Conservation (phyloP, 2,113 vertebrate species). For the Laticauda colubrina region DNA sequence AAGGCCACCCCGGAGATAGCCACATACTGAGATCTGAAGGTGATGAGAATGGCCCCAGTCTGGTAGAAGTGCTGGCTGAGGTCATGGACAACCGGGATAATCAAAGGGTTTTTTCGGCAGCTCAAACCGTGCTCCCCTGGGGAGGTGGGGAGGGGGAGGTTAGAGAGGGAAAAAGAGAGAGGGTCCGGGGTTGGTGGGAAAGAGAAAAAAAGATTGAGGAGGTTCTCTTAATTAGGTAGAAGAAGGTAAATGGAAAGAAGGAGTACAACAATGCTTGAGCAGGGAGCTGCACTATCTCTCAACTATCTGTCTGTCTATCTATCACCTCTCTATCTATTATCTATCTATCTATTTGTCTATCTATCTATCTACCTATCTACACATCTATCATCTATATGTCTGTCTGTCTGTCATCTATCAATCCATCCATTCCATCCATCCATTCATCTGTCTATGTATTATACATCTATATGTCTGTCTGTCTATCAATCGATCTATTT, state of each 20-base stretch:
- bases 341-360: too few relatives aligned
- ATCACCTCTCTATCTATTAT: too few relatives aligned
- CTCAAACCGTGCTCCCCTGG: constrained; percentile 93
- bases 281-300: neutral
- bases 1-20: constrained; percentile 96
- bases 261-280: neutral
- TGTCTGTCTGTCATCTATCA: too few relatives aligned
- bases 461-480: too few relatives aligned
- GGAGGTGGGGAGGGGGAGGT: constrained; percentile 59
- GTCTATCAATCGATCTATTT: too few relatives aligned
- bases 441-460: too few relatives aligned
- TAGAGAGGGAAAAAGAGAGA: constrained; percentile 26
- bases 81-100: constrained; percentile 97
- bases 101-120: constrained; percentile 96
- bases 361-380: too few relatives aligned
- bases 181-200: constrained; percentile 63
- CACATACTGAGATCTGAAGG: constrained; percentile 86
- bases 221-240: neutral
- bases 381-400: too few relatives aligned
- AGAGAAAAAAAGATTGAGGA: constrained; percentile 38
- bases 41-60: constrained; percentile 90
- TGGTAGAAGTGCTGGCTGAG: constrained; percentile 96
- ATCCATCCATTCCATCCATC: too few relatives aligned
- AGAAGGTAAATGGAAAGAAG: neutral
- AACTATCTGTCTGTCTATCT: too few relatives aligned